Conservation (phyloP, 2,113 vertebrate genomes). For the Cyprinodon brontotheroides region DNA sequence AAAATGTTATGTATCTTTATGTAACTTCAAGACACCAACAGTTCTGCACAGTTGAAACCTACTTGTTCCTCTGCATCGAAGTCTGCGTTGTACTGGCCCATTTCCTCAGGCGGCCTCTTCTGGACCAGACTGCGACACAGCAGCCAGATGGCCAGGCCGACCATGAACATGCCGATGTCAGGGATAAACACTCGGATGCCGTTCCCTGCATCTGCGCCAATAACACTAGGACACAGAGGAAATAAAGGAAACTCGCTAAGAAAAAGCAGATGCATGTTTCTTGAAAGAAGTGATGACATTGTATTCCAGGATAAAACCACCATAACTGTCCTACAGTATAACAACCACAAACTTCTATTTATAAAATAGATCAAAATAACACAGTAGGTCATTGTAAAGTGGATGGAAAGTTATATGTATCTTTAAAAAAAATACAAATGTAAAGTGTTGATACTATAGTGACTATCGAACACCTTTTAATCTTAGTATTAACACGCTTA, state of each 20-base stretch:
- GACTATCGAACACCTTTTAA: no score
- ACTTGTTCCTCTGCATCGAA: constrained; percentile 94
- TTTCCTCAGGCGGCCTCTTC: constrained; percentile 85
- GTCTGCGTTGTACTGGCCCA: constrained; percentile 88
- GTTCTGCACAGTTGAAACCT: constrained; percentile 43
- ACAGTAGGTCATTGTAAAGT: no score
- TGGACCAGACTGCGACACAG: constrained; percentile 91
- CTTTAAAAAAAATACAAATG: no score
- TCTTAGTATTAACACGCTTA: no score
- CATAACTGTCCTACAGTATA: background rate
- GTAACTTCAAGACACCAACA: background rate
- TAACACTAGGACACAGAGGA: constrained; percentile 80
- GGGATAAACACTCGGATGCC: constrained; percentile 94
- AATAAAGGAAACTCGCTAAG: constrained; percentile 13
- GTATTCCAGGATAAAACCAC: background rate
- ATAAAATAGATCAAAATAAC: no score
- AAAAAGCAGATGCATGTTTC: constrained; percentile 1
- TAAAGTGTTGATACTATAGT: no score
- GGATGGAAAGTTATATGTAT: no score
- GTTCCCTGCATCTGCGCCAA: constrained; percentile 92
- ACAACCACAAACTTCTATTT: no score
- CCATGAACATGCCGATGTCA: constrained; percentile 95
- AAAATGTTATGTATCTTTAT: background rate
- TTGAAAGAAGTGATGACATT: background rate
- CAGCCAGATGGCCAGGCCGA: constrained; percentile 89